These are phyloP conservation scores for Melospiza georgiana DNA, from an alignment of 2,113 vertebrate species.

Conservation along the genomic window DNA sequence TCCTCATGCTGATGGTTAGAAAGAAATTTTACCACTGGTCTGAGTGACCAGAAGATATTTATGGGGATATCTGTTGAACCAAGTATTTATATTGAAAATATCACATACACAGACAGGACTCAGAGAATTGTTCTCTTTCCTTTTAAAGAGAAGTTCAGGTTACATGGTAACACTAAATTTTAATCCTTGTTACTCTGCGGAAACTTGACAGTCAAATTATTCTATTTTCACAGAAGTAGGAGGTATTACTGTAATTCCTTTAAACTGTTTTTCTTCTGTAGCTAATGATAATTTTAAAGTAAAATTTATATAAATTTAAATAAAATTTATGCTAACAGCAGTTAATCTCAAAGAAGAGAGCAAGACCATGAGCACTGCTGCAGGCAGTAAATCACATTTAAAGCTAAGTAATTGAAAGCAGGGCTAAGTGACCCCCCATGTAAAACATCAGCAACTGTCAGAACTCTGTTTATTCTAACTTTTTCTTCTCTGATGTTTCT, in stretches of 20 bases:
- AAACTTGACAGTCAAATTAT: neutral
- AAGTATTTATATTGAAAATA: neutral
- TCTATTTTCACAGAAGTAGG: neutral
- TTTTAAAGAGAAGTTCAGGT: neutral
- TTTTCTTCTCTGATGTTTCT: neutral
- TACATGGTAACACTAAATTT: neutral
- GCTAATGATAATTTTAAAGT: neutral
- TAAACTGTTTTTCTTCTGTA: neutral
- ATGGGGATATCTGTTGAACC: neutral
- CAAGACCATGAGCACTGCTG: neutral
- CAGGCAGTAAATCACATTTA: neutral
- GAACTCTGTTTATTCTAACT: neutral
- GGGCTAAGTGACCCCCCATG: neutral
- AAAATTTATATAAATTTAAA: neutral
- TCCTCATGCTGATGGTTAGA: neutral
- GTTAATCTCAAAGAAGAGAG: neutral
- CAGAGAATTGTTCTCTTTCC: neutral
- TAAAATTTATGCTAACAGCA: neutral
- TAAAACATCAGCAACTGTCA: neutral
- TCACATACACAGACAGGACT: neutral
- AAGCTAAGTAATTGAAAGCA: neutral
- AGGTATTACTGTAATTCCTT: neutral
- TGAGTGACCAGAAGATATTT: neutral
- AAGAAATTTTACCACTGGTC: neutral
- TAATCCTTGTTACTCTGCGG: neutral